phyloP scores from a whole-genome alignment of 2,797 vertebrate genomes.

The Phylloscopus collybita region DNA sequence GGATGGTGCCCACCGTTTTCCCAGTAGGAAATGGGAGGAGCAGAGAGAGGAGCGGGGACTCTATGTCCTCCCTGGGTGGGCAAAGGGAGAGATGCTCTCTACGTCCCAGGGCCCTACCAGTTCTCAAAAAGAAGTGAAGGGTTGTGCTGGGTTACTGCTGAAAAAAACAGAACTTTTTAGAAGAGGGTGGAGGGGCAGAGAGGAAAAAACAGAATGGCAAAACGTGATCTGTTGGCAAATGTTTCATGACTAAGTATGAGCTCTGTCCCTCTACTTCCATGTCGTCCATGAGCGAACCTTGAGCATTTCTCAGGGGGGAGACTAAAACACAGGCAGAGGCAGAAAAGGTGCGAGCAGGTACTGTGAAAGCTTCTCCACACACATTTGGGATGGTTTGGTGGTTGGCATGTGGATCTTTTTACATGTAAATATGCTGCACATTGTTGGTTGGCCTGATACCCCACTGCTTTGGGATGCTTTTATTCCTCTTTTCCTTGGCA shows the following conservation, averaged over 20 bases:
- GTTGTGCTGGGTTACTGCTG: constrained; percentile 34
- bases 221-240: constrained; percentile 67
- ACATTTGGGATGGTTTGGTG: constrained; percentile 56
- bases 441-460: background rate
- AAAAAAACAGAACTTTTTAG: constrained; percentile 40
- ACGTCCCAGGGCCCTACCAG: background rate
- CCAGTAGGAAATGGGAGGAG: background rate
- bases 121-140: constrained; percentile 27
- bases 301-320: constrained; percentile 13
- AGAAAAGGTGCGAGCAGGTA: constrained; percentile 61
- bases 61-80: background rate
- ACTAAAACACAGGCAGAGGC: constrained; percentile 52
- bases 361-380: constrained; percentile 53
- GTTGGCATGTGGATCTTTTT: constrained; percentile 37
- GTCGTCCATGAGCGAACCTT: constrained; percentile 39
- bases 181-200: constrained; percentile 9
- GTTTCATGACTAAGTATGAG: constrained; percentile 72
- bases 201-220: constrained; percentile 72
- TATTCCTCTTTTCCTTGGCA: background rate
- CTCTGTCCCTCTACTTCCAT: constrained; percentile 56
- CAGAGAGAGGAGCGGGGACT: background rate
- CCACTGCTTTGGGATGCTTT: background rate
- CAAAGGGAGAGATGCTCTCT: background rate
- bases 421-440: constrained; percentile 21
- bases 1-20: background rate